phyloP scores from a whole-genome alignment of 2,797 vertebrate species.

The Falco columbarius region DNA sequence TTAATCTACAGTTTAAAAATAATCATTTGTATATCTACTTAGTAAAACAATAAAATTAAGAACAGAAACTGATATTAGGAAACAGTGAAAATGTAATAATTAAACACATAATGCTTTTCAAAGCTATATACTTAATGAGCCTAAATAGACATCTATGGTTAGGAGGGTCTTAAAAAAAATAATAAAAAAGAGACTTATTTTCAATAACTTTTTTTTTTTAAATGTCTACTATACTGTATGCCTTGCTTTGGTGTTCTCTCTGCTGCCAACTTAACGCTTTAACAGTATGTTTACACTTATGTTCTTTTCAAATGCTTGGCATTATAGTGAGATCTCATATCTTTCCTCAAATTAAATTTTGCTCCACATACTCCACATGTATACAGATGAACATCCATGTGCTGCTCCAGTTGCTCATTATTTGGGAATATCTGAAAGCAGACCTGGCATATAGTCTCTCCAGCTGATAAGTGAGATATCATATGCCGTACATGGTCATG shows the following conservation, averaged over 20 bases:
- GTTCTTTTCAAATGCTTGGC: conserved; percentile 91
- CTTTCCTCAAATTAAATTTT: conserved; percentile 98
- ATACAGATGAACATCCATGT: conserved; percentile 98
- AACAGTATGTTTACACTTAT: conserved; percentile 73
- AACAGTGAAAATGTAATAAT: conserved; percentile 80
- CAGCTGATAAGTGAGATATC: conserved; percentile 96
- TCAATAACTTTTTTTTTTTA: conserved; percentile 40
- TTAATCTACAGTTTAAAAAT: conserved; percentile 80
- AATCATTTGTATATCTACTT: conserved; percentile 77
- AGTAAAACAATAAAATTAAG: conserved; percentile 78
- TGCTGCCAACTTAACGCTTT: conserved; percentile 72
- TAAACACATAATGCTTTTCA: conserved; percentile 77
- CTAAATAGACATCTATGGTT: conserved; percentile 77
- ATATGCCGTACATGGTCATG: conserved; percentile 99
- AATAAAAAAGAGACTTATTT: conserved; percentile 60
- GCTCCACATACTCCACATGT: conserved; percentile 97
- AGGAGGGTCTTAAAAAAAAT: conserved; percentile 74
- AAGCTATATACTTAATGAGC: conserved; percentile 77
- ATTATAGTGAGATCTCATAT: conserved; percentile 98
- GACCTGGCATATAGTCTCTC: conserved; percentile 99
- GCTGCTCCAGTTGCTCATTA: conserved; percentile 93
- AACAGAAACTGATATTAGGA: conserved; percentile 78
- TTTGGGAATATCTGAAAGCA: conserved; percentile 98
- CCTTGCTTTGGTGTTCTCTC: conserved; percentile 82
- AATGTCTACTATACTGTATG: conserved; percentile 73